These are phyloP conservation scores for Periparus ater DNA, from an alignment of 2,797 vertebrate genomes.

Conservation along the genomic window DNA sequence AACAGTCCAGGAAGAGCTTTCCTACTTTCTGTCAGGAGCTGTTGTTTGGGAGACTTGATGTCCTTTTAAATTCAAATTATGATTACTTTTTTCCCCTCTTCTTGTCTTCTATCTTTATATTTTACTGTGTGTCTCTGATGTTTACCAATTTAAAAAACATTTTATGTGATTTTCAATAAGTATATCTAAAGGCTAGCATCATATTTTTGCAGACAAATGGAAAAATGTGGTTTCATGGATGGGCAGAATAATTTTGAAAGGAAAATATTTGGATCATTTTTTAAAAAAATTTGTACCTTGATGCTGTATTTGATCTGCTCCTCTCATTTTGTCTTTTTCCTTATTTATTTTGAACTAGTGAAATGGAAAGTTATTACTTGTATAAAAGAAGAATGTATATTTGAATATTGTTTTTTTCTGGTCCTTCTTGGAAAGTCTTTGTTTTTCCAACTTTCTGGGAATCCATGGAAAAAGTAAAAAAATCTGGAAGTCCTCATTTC, in stretches of 20 bases:
- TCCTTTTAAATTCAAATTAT: background rate
- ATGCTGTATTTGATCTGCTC: background rate
- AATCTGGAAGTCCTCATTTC: background rate
- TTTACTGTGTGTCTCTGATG: background rate
- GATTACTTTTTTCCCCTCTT: rapidly evolving
- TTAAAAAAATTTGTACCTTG: background rate
- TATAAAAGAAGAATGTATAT: background rate
- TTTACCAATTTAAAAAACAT: background rate
- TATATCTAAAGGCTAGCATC: background rate
- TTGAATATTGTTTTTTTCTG: background rate
- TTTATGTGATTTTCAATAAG: background rate
- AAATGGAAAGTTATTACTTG: background rate
- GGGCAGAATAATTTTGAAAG: background rate
- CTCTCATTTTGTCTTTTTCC: background rate
- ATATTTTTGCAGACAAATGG: background rate
- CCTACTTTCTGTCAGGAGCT: background rate
- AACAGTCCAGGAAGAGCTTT: background rate
- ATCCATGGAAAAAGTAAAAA: background rate
- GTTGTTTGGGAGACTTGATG: background rate
- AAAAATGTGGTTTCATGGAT: background rate
- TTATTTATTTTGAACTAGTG: background rate
- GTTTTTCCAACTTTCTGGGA: background rate
- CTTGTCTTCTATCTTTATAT: background rate
- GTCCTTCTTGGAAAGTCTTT: background rate
- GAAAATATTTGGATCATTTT: background rate